These are phyloP conservation scores for Drosophila mulleri DNA, from an alignment of 2,888 invertebrate species.

Conservation along the genomic window DNA sequence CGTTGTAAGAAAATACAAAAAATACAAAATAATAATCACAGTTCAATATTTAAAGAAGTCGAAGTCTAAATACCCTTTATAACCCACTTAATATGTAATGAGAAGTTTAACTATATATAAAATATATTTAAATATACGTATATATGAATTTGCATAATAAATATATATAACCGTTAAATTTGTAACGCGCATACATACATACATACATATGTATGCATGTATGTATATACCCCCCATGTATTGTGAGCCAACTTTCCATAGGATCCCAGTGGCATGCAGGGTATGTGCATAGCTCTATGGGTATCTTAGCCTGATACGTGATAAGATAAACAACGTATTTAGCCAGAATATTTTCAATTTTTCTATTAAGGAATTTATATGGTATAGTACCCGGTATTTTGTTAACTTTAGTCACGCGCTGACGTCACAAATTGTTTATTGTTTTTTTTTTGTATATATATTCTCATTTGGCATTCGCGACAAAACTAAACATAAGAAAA, in stretches of 20 bases:
- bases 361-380: conserved; percentile 1
- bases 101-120: too few species aligned
- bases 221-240: background rate
- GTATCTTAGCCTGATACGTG: background rate
- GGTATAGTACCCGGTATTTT: conserved; percentile 4
- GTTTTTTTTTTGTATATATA: too few species aligned
- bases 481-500: conserved; percentile 25
- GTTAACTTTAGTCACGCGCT: conserved; percentile 36
- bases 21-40: background rate
- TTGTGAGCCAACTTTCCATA: background rate
- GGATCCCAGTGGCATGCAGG: background rate
- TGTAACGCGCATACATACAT: background rate
- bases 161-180: background rate
- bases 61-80: background rate
- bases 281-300: background rate
- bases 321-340: conserved; percentile 42
- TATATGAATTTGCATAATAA: background rate
- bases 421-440: conserved; percentile 36
- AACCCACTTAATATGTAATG: too few species aligned
- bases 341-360: conserved; percentile 6
- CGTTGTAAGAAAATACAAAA: conserved; percentile 12
- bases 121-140: background rate
- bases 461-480: conserved; percentile 16
- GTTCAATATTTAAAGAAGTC: background rate
- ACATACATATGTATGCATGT: too few species aligned